phyloP scores from a whole-genome alignment of 2,797 vertebrate genomes.

The Pseudocheirus occidentalis region DNA sequence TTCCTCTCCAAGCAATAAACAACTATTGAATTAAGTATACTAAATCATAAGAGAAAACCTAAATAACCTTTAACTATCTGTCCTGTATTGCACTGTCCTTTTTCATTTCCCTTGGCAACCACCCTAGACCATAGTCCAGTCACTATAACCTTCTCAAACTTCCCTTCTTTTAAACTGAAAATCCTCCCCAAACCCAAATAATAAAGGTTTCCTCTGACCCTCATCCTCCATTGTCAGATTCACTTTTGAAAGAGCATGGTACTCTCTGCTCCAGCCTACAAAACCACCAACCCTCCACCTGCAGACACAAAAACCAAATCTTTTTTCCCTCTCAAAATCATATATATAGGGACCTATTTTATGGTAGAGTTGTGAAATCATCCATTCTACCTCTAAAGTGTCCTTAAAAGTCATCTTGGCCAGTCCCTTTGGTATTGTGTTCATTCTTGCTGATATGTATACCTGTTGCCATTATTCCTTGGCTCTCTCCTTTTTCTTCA shows the following conservation, averaged over 20 bases:
- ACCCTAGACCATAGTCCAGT: not conserved
- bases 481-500: not conserved
- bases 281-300: not conserved
- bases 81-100: not conserved
- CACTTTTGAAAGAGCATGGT: not conserved
- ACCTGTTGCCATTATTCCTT: not conserved
- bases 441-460: not conserved
- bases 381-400: fast-evolving
- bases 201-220: not conserved
- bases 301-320: not conserved
- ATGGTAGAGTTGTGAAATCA: not conserved
- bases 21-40: not conserved
- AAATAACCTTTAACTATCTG: too few species aligned
- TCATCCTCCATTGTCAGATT: not conserved
- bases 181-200: not conserved
- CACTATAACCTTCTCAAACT: not conserved
- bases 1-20: not conserved
- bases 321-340: not conserved
- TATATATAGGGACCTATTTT: not conserved
- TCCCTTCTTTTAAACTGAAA: not conserved
- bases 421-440: not conserved
- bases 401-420: not conserved
- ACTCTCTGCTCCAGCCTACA: not conserved
- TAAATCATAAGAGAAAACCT: too few species aligned
- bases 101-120: not conserved